These are phyloP conservation scores for Promerops cafer DNA, from an alignment of 2,113 vertebrate species.

Conservation along the genomic window DNA sequence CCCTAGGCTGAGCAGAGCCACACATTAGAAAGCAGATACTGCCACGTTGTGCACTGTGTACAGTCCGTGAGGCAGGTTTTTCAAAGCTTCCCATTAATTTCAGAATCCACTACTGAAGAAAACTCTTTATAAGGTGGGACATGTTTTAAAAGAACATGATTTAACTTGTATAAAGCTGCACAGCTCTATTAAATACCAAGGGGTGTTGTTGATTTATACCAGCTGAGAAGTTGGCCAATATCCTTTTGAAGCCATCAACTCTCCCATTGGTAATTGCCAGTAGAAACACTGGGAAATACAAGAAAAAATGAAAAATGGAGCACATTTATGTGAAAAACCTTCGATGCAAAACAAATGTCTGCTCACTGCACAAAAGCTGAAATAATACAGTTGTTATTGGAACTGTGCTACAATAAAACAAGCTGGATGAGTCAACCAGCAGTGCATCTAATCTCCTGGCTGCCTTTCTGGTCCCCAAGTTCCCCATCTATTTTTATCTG, in stretches of 20 bases:
- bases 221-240: slow-evolving; percentile 30
- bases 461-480: slow-evolving; percentile 57
- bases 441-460: slow-evolving; percentile 74
- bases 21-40: neutral
- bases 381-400: slow-evolving; percentile 64
- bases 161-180: slow-evolving; percentile 33
- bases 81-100: neutral
- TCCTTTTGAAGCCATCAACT: neutral
- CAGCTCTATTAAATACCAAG: slow-evolving; percentile 13
- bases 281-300: slow-evolving; percentile 15
- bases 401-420: slow-evolving; percentile 60
- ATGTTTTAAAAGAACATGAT: slow-evolving; percentile 9
- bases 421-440: slow-evolving; percentile 55
- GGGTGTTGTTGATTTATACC: slow-evolving; percentile 54
- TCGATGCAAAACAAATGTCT: slow-evolving; percentile 55
- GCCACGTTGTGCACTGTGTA: neutral
- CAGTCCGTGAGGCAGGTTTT: neutral
- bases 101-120: neutral
- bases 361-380: slow-evolving; percentile 46
- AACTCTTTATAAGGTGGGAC: slow-evolving; percentile 51
- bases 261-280: neutral
- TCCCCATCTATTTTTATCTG: slow-evolving; percentile 68
- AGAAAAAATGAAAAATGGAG: slow-evolving; percentile 36
- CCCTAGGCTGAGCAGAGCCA: neutral
- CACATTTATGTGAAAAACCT: slow-evolving; percentile 45